Base-by-base conservation (phyloP, 2,797 vertebrate species). In the Spondyliosoma cantharus region DNA sequence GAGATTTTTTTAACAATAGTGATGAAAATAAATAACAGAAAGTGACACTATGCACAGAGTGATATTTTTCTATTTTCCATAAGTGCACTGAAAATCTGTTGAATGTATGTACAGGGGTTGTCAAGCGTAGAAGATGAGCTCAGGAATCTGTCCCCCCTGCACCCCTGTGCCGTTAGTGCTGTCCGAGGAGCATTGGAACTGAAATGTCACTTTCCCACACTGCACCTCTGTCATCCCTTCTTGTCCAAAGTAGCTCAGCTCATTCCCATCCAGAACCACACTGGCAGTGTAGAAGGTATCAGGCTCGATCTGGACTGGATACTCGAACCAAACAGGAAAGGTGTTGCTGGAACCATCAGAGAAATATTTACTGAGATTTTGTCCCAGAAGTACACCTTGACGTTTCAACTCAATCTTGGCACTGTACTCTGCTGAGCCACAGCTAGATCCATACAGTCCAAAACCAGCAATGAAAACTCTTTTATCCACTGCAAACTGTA, bases 211-310 rank as follows among this genome's bases (percentile, higher is more conserved):
- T 93, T 97, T 98, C 69, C 98, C 98, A 87, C 97, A 98, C 86
- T 99, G 98, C 61, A 99, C 98, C 90, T 99, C 98, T 7, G 98
- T 99, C 98, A 99, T 98, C 68, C 98, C 98, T 82, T 99, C 98
- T 74, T 99, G 98, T 80, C 98, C 98, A 43, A 99, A 99, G 89
- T 99, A 99, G 91, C 98, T 99, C 71, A 99, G 94, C 92, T 99
- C 98, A 0, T 96, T 99, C 64, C 98, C 98, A 25, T 99, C 98
- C 87, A 99, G 94, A 68, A 99, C 95, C 78, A 98, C 98, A 0
- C 97, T 98, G 43, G 98, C 98, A 0, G 98, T 99, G 92, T 99
- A 99, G 93, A 99, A 99, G 13, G 97, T 98, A 80, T 99, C 98
- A 0, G 98, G 96, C 92, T 99, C 98, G 0, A 99, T 97, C 94